Evolutionary conservation across 1,140 invertebrate genomes (phyloP), one percentile per base, ranked within the genome.

Genomic region (Calliopsis andreniformis): DNA sequence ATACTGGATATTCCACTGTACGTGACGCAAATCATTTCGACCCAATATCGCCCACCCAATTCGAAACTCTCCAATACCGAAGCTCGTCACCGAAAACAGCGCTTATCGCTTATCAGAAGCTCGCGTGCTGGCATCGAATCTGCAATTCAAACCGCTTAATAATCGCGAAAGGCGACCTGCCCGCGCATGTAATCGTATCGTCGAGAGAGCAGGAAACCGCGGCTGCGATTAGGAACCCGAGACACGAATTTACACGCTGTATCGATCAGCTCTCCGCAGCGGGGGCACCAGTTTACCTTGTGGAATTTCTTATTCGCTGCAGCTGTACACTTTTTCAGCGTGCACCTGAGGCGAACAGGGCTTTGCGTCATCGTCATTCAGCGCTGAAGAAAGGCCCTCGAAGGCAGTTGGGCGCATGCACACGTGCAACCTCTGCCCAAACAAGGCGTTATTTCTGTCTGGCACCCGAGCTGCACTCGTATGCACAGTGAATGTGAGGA

Each of bases 291-390:
- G 47, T 30, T 47, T 0, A 23, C 30, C n/a, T 66, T 51, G 45
- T 30, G 5, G 30, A 66, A 32, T 20, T 49, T 56, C 28, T n/a
- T 64, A 12, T 16, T 51, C 45, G 28, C 28, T n/a, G 20, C 35
- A 8, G 28, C 51, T 3, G 1, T 18, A 2, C 3, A 28, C n/a
- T 28, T 32, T 43, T n/a, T 23, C 66, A 16, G 3, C 23, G 14
- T 28, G 14, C 42, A n/a, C 55, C 49, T 16, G 25, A 23, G 25
- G 56, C 56, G 56, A 59, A n/a, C 32, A 30, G 30, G 25, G 12
- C 30, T 69, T 47, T 61, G 23, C 55, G 55, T 70, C 55, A 47
- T 70, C 30, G 39, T 59, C 42, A 47, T 61, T 61, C 68, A 61
- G 0, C 67, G 28, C 25, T 18, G 45, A 56, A 35, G 30, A 59